Evolutionary conservation across 2,113 vertebrate genomes (phyloP).

Genomic region (Chrysemys picta): DNA sequence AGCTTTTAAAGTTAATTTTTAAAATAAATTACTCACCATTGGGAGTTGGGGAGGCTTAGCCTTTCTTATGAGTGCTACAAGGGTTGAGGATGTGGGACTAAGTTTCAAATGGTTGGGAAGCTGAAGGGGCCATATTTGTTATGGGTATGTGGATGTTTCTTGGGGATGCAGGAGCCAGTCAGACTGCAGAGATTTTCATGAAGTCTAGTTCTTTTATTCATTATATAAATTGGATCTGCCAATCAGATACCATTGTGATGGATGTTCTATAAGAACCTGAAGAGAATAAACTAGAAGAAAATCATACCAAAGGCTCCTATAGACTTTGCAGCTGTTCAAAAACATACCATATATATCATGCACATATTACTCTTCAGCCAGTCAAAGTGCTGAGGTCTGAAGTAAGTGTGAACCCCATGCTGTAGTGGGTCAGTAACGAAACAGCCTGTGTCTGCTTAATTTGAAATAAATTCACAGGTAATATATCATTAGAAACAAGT

Average conservation of each 20-base stretch:
- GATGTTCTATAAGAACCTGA: not conserved
- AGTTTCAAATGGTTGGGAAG: slow-evolving; percentile 6
- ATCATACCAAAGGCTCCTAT: not conserved
- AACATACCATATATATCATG: not conserved
- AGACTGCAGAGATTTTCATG: not conserved
- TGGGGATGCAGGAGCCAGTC: not conserved
- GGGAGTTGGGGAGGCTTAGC: not conserved
- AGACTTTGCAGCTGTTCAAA: not conserved
- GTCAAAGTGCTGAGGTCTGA: not conserved
- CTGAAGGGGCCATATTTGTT: not conserved
- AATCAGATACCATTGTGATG: not conserved
- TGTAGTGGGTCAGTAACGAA: slow-evolving; percentile 16
- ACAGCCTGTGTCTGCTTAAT: not conserved
- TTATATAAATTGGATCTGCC: not conserved
- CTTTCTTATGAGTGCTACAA: not conserved
- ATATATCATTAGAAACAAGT: not conserved
- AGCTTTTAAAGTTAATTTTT: not conserved
- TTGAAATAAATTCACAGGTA: not conserved
- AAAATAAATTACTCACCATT: not conserved
- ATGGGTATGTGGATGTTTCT: fast-evolving
- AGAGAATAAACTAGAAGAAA: not conserved
- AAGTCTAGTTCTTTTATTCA: not conserved
- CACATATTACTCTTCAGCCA: slow-evolving; percentile 9
- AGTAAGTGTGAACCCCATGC: slow-evolving; percentile 4
- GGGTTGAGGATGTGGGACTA: not conserved